A percentile compares a stretch with the other conserved stretches of the same genome.
phyloP scores from a whole-genome alignment of 2,113 vertebrate genomes.

The Pteropus alecto region DNA sequence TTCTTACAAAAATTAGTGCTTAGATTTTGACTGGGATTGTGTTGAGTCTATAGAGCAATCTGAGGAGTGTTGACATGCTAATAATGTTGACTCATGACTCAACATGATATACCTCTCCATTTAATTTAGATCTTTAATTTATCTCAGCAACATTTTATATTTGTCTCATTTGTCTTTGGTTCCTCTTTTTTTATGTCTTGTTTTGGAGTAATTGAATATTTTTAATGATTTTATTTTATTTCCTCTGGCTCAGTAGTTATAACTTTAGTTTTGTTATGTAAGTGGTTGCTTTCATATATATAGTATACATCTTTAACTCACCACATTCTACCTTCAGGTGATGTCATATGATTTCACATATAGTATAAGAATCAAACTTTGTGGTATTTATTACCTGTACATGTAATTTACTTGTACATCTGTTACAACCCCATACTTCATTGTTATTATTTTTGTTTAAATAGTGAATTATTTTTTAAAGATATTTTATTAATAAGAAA shows the following conservation, averaged over 20 bases:
- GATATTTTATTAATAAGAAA: neutral
- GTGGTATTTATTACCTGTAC: neutral
- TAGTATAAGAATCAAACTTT: neutral
- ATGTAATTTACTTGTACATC: neutral
- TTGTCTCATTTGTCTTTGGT: neutral
- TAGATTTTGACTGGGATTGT: neutral
- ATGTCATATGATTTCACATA: neutral
- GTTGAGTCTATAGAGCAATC: neutral
- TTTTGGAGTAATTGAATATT: neutral
- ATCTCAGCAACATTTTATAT: neutral
- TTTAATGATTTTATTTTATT: neutral
- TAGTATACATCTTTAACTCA: neutral
- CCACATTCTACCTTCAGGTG: neutral
- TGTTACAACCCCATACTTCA: neutral
- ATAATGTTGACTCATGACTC: neutral
- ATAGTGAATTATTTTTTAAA: neutral
- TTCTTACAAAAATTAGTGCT: neutral
- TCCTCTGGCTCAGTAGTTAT: neutral
- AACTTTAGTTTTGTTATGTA: neutral
- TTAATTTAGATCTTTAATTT: neutral
- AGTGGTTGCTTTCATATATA: neutral
- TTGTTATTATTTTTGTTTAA: neutral
- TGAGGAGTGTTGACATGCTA: neutral
- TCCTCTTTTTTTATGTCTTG: neutral
- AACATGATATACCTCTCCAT: neutral